phyloP scores from a whole-genome alignment of 1,140 invertebrate species.

The Brachionus calyciflorus region DNA sequence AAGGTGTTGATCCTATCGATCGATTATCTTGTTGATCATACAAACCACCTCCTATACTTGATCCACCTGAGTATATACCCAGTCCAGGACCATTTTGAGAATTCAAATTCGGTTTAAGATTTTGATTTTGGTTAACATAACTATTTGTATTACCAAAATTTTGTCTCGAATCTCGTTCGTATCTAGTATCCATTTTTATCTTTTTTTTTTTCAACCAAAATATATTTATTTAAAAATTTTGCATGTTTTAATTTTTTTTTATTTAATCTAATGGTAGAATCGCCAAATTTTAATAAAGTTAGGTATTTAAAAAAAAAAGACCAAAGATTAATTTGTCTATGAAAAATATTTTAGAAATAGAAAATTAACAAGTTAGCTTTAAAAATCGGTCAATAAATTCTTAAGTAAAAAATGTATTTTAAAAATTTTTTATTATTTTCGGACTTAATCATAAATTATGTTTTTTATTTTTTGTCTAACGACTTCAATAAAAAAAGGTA shows the following conservation, averaged over 20 bases:
- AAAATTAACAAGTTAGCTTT: neutral
- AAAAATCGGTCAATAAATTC: conserved; percentile 27
- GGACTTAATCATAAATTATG: conserved; percentile 35
- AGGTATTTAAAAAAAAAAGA: no score
- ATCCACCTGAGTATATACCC: conserved; percentile 2
- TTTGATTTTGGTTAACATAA: conserved; percentile 14
- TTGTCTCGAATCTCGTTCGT: neutral
- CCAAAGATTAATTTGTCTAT: neutral
- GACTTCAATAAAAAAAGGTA: neutral
- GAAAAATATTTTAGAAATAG: neutral
- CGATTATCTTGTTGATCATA: conserved; percentile 32
- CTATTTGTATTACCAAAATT: neutral
- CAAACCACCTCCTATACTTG: neutral
- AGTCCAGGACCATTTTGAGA: neutral
- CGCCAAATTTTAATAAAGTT: no score
- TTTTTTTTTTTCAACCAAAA: neutral
- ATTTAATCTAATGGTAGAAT: no score
- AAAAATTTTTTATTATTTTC: neutral
- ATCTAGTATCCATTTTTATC: neutral
- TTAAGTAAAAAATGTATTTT: neutral
- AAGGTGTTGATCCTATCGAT: conserved; percentile 29
- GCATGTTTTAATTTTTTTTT: conserved; percentile 17
- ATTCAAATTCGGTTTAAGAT: neutral
- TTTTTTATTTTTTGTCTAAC: neutral
- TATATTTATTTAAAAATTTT: neutral